Evolutionary conservation across 2,797 vertebrate genomes (phyloP), one percentile per base, ranked within the genome.

Genomic region (Myripristis murdjan): DNA sequence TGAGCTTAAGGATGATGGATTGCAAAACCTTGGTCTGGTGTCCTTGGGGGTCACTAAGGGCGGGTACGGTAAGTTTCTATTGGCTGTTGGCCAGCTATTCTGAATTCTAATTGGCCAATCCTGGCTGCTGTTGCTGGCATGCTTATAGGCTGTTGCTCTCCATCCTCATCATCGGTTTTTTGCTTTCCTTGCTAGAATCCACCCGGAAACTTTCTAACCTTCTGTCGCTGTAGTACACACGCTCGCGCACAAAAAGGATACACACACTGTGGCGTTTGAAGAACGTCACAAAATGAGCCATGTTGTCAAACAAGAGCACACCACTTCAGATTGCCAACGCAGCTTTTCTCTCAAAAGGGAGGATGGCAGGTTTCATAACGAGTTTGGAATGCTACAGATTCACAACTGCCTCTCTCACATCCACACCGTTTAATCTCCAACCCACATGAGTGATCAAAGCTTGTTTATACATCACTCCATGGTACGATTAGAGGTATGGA

Each of bases 391-490:
- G 79, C 82, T 75, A 73, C 87, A 85, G 83, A 85, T 85, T 90
- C 88, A 81, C 72, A 44, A 87, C 84, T 85, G 85, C 87, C 79
- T 85, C 83, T 74, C 83, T 70, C 74, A 15, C 79, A 90, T 87
- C 85, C 87, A 75, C 83, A 74, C 84, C 75, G 83, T 91, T 89
- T 91, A 91, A 93, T 92, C 87, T 90, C 88, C 87, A 92, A 86
- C 88, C 91, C 91, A 90, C 91, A 89, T 59, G 83, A 87, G 83
- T 89, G 91, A 93, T 93, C 91, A 91, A 91, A 92, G 91, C 90
- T 87, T 91, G 90, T 92, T 92, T 91, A 92, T 83, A 77, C 88
- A 82, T 83, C 78, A 82, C 84, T 85, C 84, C 83, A 73, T 84
- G 84, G 84, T 89, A 81, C 90, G 81, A 91, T 90, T 90, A 92